Percentiles rank a stretch among this genome's conserved stretches.
Conservation (phyloP, 2,888 invertebrate genomes). For the Mechanitis mazaeus region DNA sequence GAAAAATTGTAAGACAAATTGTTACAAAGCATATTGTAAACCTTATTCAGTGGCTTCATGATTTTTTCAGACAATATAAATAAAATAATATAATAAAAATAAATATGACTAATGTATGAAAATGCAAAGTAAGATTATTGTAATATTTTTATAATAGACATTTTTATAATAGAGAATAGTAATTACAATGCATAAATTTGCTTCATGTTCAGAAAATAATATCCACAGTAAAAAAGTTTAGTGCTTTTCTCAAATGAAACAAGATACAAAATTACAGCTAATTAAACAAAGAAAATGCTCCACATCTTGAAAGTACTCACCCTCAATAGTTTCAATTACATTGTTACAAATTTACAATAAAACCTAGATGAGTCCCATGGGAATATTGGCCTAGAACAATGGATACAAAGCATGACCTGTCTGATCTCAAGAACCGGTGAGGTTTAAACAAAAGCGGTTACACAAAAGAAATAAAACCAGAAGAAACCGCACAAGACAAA, state of each 20-base stretch:
- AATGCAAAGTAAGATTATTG: no score
- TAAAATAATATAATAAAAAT: no score
- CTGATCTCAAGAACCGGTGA: conserved; percentile 58
- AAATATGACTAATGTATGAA: no score
- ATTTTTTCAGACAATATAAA: no score
- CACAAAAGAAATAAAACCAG: conserved; percentile 48
- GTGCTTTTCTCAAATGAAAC: not conserved
- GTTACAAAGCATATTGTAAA: no score
- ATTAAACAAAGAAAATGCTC: conserved; percentile 4
- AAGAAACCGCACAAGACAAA: conserved; percentile 46
- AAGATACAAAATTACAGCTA: not conserved
- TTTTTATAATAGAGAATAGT: no score
- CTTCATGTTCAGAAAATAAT: no score
- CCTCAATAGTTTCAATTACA: conserved; percentile 21
- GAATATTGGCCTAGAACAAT: conserved; percentile 61
- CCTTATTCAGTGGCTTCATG: no score
- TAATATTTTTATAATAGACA: no score
- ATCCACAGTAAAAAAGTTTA: no score
- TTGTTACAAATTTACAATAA: conserved; percentile 23
- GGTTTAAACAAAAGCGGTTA: conserved; percentile 58
- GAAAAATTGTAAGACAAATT: no score
- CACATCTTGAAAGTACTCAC: conserved; percentile 5
- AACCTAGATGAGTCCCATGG: conserved; percentile 44
- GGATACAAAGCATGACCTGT: conserved; percentile 59
- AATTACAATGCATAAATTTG: no score